Base-by-base conservation (phyloP, 2,113 vertebrate species). In the Centropristis striata region DNA sequence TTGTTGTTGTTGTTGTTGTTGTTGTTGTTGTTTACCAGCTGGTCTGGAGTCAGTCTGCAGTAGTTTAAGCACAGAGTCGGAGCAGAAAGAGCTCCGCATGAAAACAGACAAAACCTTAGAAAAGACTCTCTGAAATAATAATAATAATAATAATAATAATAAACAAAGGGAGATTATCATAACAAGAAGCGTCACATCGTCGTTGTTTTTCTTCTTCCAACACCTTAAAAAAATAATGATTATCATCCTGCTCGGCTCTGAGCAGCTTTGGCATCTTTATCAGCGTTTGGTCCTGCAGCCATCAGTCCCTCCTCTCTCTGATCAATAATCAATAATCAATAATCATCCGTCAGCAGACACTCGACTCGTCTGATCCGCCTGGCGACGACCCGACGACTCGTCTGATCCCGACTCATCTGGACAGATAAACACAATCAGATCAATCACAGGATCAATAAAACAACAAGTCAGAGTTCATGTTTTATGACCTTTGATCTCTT, bases 381-480 rank as follows among this genome's bases (percentile, higher is more conserved):
- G 50, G 1, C 6, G 39, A 16, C 15, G 25, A 46, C 42, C 4
- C 32, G 55, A 32, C 28, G 16, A 20, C 21, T 4, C 13, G n/a
- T n/a, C n/a, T 12, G 23, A 36, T 32, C 44, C 2, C 32, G 55
- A 46, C 83, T 91, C 86, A 91, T 80, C 90, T 91, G 80, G 37
- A 53, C 57, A 32, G 46, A 80, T 25, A 79, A 10, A 66, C 63
- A 70, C 0, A 14, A 78, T 54, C 55, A 64, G 60, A 44, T 44
- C 42, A 44, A 16, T 16, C n/a, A n/a, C n/a, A n/a, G n/a, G n/a
- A n/a, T n/a, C n/a, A n/a, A n/a, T n/a, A n/a, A n/a, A n/a, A n/a
- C n/a, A n/a, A n/a, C n/a, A n/a, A 32, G 4, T 32, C 32, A 32
- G 4, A 32, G 6, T 6, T 32, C 32, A n/a, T n/a, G n/a, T n/a